phyloP scores from a whole-genome alignment of 2,113 vertebrate species.

The Rhodinocichla rosea region DNA sequence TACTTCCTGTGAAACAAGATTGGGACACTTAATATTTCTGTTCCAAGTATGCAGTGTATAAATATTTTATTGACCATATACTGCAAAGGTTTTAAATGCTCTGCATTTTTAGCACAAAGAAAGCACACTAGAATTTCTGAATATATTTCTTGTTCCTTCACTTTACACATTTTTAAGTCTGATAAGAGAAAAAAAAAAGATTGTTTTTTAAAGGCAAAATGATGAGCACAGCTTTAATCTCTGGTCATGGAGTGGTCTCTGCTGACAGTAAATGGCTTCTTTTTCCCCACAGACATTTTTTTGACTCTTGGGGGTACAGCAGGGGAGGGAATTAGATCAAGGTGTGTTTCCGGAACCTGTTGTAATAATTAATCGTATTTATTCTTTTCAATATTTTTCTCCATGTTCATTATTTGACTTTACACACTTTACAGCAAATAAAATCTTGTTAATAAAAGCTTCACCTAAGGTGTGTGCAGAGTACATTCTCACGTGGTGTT shows the following conservation, averaged over 20 bases:
- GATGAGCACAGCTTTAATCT: neutral
- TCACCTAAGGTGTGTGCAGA: neutral
- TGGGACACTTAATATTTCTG: neutral
- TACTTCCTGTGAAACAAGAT: neutral
- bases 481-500: neutral
- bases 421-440: neutral
- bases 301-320: neutral
- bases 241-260: neutral
- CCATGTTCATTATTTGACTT: neutral
- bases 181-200: neutral
- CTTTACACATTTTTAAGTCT: neutral
- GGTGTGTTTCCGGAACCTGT: neutral
- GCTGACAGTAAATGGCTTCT: neutral
- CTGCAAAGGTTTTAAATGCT: neutral
- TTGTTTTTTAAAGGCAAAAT: neutral
- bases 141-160: neutral
- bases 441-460: neutral
- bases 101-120: neutral
- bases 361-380: neutral
- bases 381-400: neutral
- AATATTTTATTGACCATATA: neutral
- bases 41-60: neutral
- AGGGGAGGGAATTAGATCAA: neutral
- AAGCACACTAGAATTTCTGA: neutral
- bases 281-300: neutral